Evolutionary conservation across 2,888 invertebrate genomes (phyloP).

Genomic region (Cylindroiulus punctatus): DNA sequence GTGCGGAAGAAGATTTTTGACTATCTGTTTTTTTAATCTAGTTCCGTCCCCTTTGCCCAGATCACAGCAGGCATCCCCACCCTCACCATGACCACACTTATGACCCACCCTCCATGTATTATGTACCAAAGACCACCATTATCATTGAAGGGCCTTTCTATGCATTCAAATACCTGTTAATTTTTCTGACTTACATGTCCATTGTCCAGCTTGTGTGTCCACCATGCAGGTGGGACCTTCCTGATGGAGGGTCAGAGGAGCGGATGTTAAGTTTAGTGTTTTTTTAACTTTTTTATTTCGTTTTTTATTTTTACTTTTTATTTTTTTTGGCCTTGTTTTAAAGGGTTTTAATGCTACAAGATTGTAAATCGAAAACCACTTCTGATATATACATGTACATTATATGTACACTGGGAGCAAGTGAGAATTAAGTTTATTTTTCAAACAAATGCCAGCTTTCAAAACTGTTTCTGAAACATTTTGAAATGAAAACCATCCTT

Average conservation of each 20-base stretch:
- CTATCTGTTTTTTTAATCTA: conserved; percentile 27
- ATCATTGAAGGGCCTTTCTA: neutral
- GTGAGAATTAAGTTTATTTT: no score
- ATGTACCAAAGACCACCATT: neutral
- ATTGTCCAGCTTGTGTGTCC: neutral
- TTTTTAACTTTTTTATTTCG: no score
- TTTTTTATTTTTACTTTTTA: no score
- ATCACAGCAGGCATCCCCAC: neutral
- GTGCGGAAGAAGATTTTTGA: conserved; percentile 19
- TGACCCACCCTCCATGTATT: neutral
- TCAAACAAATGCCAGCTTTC: no score
- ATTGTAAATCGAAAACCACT: no score
- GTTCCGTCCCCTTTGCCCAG: neutral
- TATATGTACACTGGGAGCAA: no score
- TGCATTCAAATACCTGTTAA: neutral
- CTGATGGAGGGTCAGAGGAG: neutral
- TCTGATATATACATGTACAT: no score
- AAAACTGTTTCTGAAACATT: no score
- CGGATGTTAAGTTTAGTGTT: no score
- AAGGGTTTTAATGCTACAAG: no score
- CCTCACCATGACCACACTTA: conserved; percentile 13
- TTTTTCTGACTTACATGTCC: neutral
- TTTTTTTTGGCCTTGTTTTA: no score
- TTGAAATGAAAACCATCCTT: no score
- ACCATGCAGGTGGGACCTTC: neutral